phyloP scores from a whole-genome alignment of 2,888 invertebrate genomes.

The Catocala fraxini region DNA sequence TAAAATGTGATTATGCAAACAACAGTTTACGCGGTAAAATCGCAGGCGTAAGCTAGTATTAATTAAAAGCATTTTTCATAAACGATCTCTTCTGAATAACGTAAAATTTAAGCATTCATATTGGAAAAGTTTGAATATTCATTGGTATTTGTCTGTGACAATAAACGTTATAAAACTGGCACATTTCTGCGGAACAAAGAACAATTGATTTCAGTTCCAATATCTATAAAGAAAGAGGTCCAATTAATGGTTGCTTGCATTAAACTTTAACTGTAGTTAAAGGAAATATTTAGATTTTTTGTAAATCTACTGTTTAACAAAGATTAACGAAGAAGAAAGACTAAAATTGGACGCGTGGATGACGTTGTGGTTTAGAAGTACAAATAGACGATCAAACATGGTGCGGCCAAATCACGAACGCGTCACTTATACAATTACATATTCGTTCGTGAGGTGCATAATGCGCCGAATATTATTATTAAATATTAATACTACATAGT shows the following conservation, averaged over 20 bases:
- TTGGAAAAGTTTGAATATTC: conserved; percentile 37
- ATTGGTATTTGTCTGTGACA: conserved; percentile 14
- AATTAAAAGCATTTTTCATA: neutral
- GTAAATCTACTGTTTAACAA: neutral
- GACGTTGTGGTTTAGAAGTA: no score
- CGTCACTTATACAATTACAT: no score
- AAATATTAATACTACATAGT: no score
- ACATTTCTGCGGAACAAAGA: conserved; percentile 13
- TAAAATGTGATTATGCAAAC: no score
- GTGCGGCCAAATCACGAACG: no score
- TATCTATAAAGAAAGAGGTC: conserved; percentile 10
- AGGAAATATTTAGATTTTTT: neutral
- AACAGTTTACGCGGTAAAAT: no score
- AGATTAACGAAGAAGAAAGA: neutral
- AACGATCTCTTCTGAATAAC: neutral
- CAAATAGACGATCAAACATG: no score
- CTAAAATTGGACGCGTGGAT: no score
- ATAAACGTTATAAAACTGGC: conserved; percentile 23
- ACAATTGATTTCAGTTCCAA: conserved; percentile 11
- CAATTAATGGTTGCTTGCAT: conserved; percentile 10
- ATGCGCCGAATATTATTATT: no score
- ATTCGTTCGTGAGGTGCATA: no score
- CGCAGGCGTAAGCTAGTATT: no score
- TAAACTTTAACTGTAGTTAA: conserved; percentile 15
- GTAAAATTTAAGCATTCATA: conserved; percentile 21